These are phyloP conservation scores for Dasysyrphus tricinctus DNA, from an alignment of 2,888 invertebrate species.

Conservation along the genomic window DNA sequence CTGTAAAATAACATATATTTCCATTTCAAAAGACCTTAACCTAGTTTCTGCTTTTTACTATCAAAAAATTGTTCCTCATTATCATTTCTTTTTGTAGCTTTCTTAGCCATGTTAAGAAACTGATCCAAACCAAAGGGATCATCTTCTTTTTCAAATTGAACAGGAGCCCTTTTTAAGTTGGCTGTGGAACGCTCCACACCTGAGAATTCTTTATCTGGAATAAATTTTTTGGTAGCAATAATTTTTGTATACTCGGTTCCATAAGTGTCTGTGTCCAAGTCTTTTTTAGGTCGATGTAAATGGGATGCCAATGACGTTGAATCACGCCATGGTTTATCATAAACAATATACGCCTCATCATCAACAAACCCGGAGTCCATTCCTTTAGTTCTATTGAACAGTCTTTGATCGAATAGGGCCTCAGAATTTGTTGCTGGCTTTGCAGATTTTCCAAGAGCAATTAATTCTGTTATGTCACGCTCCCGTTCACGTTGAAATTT, in stretches of 20 bases:
- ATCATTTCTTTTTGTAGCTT: slow-evolving; percentile 88
- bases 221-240: slow-evolving; percentile 96
- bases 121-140: slow-evolving; percentile 99
- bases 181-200: slow-evolving; percentile 91
- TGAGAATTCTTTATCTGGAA: slow-evolving; percentile 98
- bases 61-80: slow-evolving; percentile 77
- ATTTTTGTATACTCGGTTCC: slow-evolving; percentile 95
- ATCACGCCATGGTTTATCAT: slow-evolving; percentile 99
- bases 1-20: background rate
- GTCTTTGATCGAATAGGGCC: slow-evolving; percentile 95
- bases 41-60: slow-evolving; percentile 32
- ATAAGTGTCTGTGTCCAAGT: slow-evolving; percentile 95
- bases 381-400: slow-evolving; percentile 96
- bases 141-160: slow-evolving; percentile 94
- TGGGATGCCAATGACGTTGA: slow-evolving; percentile 93
- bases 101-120: slow-evolving; percentile 98
- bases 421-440: slow-evolving; percentile 89
- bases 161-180: slow-evolving; percentile 92
- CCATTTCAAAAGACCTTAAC: background rate
- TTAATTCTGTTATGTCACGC: slow-evolving; percentile 98
- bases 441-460: slow-evolving; percentile 97
- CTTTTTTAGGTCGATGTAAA: slow-evolving; percentile 94
- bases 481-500: slow-evolving; percentile 95
- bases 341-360: slow-evolving; percentile 98
- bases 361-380: slow-evolving; percentile 97